These are phyloP conservation scores for Sinocyclocheilus anshuiensis DNA, from an alignment of 2,113 vertebrate genomes.

Conservation along the genomic window DNA sequence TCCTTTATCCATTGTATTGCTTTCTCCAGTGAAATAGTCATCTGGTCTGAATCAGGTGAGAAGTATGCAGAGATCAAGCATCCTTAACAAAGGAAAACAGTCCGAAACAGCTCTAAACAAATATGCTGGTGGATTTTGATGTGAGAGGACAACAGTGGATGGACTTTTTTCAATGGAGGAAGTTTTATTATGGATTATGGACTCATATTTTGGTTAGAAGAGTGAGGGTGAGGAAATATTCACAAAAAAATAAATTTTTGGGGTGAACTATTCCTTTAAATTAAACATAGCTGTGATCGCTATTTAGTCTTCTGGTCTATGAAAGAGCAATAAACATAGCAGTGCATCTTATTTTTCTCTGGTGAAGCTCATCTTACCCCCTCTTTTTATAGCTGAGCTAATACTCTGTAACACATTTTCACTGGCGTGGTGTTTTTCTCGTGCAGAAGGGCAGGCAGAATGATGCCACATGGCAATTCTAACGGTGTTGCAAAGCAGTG, in stretches of 20 bases:
- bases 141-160: neutral
- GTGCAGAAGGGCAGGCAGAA: neutral
- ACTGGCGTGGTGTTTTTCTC: neutral
- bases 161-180: neutral
- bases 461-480: conserved; percentile 18
- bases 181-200: neutral
- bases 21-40: neutral
- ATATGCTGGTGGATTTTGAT: neutral
- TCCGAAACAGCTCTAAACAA: neutral
- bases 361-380: too few relatives aligned
- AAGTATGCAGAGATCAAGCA: neutral
- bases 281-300: neutral
- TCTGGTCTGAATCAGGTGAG: neutral
- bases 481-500: conserved; percentile 33
- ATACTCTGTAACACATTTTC: conserved; percentile 1
- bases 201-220: too few relatives aligned
- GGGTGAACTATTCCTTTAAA: neutral
- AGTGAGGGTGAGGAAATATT: too few relatives aligned
- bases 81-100: neutral
- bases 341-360: neutral
- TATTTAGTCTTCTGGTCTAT: too few relatives aligned
- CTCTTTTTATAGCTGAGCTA: neutral
- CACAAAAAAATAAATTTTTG: too few relatives aligned
- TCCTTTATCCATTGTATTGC: neutral
- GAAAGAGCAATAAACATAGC: neutral